Percentiles rank a stretch among this genome's conserved stretches.
Conservation (phyloP, 2,113 vertebrate species). For the Neomonachus schauinslandi region DNA sequence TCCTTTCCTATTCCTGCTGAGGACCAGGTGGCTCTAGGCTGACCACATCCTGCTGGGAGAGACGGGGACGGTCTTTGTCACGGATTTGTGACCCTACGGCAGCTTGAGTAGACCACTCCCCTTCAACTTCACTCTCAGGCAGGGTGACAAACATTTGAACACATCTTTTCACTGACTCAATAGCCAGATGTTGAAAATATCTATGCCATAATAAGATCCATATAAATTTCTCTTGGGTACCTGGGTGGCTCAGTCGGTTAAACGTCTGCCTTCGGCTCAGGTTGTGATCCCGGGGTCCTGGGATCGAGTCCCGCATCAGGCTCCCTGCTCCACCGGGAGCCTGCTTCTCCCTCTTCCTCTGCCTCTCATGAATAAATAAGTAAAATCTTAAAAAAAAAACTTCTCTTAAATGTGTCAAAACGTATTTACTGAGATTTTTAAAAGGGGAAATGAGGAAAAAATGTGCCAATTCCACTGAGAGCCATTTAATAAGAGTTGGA, state of each 20-base stretch:
- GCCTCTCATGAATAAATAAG: not conserved
- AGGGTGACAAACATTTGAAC: not conserved
- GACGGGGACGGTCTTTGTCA: not conserved
- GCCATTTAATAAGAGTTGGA: not conserved
- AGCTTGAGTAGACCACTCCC: fast-evolving
- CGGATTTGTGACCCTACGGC: not conserved
- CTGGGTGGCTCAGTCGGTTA: not conserved
- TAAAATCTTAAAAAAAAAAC: not conserved
- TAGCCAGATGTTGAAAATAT: not conserved
- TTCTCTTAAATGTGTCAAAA: not conserved
- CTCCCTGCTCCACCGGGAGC: not conserved
- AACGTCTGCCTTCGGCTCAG: not conserved
- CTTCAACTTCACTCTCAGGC: not conserved
- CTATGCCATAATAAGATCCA: not conserved
- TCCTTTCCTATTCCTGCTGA: not conserved
- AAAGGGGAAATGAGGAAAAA: not conserved
- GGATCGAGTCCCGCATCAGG: not conserved
- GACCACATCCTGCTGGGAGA: not conserved
- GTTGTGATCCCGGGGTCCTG: not conserved
- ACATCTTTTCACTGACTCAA: not conserved
- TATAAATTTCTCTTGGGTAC: not conserved
- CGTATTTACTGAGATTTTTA: not conserved
- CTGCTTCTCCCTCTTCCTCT: not conserved
- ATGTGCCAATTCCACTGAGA: not conserved
- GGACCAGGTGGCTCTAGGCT: not conserved